Base-by-base conservation (phyloP, 2,113 vertebrate species). In the Hirundichthys speculiger region DNA sequence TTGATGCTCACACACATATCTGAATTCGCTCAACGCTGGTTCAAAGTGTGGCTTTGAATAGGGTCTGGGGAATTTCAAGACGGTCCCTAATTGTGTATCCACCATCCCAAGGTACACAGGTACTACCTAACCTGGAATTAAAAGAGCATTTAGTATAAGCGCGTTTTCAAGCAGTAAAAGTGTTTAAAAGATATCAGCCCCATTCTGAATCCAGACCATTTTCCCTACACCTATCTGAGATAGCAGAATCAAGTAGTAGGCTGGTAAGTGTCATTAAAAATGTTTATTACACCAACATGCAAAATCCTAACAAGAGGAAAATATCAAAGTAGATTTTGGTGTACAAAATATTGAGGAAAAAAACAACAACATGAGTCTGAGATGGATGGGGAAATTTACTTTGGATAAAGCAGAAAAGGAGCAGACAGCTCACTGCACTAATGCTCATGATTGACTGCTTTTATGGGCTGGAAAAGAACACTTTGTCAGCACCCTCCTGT, bases 261-360 rank as follows among this genome's bases (percentile, higher is more conserved):
- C 50, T n/a, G 16, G 15, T 11, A 16, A 5, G 45, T 63, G 38
- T 69, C 13, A 83, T 78, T 51, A 19, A 58, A 55, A 66, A 76
- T 15, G 21, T 88, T 88, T 88, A 89, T 85, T 90, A 46, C 30
- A 34, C 30, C 30, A 53, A 70, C 77, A 77, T 48, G 38, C n/a
- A 69, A 53, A 75, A 58, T 62, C 19, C 12, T 19, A 48, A 64
- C 13, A 41, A 57, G 51, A 60, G 15, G 25, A 66, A 38, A 20
- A 18, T 45, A 42, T 20, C 21, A 69, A 48, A 30, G 20, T 52
- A 50, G 14, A 18, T 73, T 61, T 40, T 38, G 48, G 48, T 77
- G 52, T 63, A 71, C 9, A 79, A 74, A 77, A 66, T 58, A 20
- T 48, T 11, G 8, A 57, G 39, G 21, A 14, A 19, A 25, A 55